Evolutionary conservation across 2,113 vertebrate genomes (phyloP), one percentile per base, ranked within the genome.

Genomic region (Siniperca knerii): DNA sequence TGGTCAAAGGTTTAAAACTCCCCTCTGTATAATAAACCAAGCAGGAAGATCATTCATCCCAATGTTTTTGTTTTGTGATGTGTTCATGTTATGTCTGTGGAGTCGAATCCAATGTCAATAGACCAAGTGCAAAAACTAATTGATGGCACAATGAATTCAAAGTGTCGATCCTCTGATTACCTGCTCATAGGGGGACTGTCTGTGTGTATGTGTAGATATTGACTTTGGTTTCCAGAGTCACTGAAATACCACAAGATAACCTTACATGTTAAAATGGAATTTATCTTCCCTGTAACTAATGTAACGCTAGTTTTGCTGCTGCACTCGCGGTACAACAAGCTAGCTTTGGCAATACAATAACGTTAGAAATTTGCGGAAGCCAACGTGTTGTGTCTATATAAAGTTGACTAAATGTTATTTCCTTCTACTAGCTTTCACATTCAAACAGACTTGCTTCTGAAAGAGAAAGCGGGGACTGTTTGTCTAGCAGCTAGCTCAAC

Each of bases 401-500:
- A 54, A 71, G 29, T 84, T 81, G 7, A 18, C 21, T 12, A 50
- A 52, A 67, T 21, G 37, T 13, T 1, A 64, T 89, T 83, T 86
- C 61, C 62, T 66, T 3, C 35, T 2, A 8, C 40, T 6, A 37
- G 70, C 29, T 64, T 81, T 44, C 23, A 62, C 60, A 67, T 72
- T 64, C 20, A 72, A 8, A 52, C 0, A 6, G 72, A 75, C 40
- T 71, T 79, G 1, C n/a, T 58, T 60, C 20, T 71, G 60, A 7
- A 37, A 64, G 60, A 73, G 62, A 79, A 54, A 80, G 75, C 76
- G 57, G 80, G 57, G 73, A 71, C 50, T 90, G 89, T 92, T 93
- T 89, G 58, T 87, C 72, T 91, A 92, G 67, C 84, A 58, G 86
- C 73, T 93, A 92, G 90, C 91, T 80, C 55, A 69, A 91, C 65